Conservation (phyloP, 2,113 vertebrate genomes). For the Heterocephalus glaber region DNA sequence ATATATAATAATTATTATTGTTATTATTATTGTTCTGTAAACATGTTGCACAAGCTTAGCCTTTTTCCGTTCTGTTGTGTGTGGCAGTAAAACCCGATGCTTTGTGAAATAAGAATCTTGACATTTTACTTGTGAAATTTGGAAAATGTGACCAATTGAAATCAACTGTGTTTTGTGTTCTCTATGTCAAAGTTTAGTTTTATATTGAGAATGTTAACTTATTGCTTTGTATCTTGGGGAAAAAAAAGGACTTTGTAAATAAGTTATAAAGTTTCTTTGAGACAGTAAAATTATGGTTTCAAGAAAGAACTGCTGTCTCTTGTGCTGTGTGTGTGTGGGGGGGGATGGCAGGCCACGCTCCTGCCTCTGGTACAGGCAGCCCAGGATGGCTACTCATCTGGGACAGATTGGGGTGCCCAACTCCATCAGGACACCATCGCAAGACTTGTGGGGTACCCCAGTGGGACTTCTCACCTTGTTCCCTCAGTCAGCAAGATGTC, state of each 20-base stretch:
- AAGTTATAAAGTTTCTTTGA: constrained; percentile 95
- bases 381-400: background rate
- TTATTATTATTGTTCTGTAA: constrained; percentile 88
- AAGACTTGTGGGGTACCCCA: background rate
- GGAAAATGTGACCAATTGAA: constrained; percentile 91
- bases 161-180: constrained; percentile 93
- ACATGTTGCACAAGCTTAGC: constrained; percentile 90
- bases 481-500: background rate
- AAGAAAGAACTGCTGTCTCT: constrained; percentile 84
- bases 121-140: constrained; percentile 91
- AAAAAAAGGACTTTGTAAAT: constrained; percentile 92
- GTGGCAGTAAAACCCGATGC: constrained; percentile 93
- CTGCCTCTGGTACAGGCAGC: background rate
- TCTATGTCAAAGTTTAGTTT: constrained; percentile 98
- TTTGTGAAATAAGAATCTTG: constrained; percentile 92
- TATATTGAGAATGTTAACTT: constrained; percentile 99
- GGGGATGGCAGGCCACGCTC: background rate
- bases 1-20: constrained; percentile 87
- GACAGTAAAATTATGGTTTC: constrained; percentile 98
- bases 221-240: constrained; percentile 92
- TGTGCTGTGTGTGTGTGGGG: constrained; percentile 68
- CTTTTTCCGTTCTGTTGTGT: constrained; percentile 86
- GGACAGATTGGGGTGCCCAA: background rate
- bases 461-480: background rate
- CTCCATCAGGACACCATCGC: background rate